These are phyloP conservation scores for Notechis scutatus DNA, from an alignment of 2,113 vertebrate genomes.

Conservation along the genomic window DNA sequence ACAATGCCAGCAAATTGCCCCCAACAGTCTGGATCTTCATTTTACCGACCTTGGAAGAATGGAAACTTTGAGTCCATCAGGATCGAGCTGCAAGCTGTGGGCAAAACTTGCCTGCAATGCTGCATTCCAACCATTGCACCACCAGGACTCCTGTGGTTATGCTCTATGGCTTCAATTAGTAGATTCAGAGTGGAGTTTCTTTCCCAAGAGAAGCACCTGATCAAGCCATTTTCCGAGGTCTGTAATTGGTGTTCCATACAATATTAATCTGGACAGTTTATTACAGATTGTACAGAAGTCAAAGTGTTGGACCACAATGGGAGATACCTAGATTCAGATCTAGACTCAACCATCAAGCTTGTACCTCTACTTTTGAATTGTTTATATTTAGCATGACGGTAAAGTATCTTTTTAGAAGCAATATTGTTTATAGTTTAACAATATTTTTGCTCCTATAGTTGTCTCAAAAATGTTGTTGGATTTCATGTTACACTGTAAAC, in stretches of 20 bases:
- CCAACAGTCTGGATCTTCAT: neutral
- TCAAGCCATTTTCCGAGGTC: neutral
- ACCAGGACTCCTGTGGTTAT: neutral
- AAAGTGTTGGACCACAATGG: neutral
- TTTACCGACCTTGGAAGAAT: neutral
- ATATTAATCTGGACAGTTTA: neutral
- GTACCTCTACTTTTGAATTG: neutral
- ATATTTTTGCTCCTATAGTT: neutral
- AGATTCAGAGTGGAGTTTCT: neutral
- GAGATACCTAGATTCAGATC: neutral
- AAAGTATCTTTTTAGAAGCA: neutral
- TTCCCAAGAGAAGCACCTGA: neutral
- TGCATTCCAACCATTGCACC: neutral
- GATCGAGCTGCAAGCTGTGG: neutral
- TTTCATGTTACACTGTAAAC: neutral
- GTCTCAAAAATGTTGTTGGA: neutral
- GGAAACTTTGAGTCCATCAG: neutral
- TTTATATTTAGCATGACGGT: neutral
- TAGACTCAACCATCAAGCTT: neutral
- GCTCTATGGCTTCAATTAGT: neutral
- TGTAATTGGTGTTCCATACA: neutral
- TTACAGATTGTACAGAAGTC: neutral
- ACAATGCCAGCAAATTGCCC: neutral
- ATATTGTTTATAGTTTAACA: neutral
- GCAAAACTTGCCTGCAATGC: neutral